A percentile compares a stretch with the other conserved stretches of the same genome.
Conservation (phyloP, 2,797 vertebrate species). For the Darevskia mixta region DNA sequence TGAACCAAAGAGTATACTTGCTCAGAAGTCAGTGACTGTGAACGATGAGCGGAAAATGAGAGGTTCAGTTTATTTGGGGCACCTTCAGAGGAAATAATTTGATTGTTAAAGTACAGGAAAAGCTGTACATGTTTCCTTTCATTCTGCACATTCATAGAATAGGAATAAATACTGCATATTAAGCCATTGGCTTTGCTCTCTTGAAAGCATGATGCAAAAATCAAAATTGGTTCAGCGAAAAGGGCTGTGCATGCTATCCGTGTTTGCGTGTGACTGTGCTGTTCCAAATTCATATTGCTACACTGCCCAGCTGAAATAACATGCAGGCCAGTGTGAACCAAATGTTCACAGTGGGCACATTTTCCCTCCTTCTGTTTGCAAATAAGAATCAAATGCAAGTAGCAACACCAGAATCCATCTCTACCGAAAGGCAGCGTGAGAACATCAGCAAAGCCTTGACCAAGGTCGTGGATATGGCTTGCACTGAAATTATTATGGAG, state of each 20-base stretch:
- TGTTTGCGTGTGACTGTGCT: neutral
- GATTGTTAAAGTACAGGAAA: neutral
- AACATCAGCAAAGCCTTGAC: conserved; percentile 32
- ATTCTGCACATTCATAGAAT: neutral
- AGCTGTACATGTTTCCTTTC: neutral
- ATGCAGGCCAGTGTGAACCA: neutral
- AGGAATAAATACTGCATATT: neutral
- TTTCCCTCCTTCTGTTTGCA: conserved; percentile 55
- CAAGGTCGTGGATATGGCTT: neutral
- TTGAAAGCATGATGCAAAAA: neutral
- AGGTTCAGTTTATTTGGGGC: neutral
- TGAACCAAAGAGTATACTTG: neutral
- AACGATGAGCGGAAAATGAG: neutral
- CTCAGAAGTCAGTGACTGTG: neutral
- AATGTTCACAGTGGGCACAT: conserved; percentile 45
- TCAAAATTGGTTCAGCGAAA: neutral
- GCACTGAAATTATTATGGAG: conserved; percentile 16
- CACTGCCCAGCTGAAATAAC: conserved; percentile 58
- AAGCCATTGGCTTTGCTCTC: neutral
- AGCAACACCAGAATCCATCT: conserved; percentile 19
- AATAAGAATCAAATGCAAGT: conserved; percentile 49
- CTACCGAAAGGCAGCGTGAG: conserved; percentile 41
- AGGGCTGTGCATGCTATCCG: accelerated
- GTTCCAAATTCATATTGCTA: neutral
- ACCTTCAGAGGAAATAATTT: neutral